These are phyloP conservation scores for Linyphia triangularis DNA, from an alignment of 2,888 invertebrate species.

Conservation along the genomic window DNA sequence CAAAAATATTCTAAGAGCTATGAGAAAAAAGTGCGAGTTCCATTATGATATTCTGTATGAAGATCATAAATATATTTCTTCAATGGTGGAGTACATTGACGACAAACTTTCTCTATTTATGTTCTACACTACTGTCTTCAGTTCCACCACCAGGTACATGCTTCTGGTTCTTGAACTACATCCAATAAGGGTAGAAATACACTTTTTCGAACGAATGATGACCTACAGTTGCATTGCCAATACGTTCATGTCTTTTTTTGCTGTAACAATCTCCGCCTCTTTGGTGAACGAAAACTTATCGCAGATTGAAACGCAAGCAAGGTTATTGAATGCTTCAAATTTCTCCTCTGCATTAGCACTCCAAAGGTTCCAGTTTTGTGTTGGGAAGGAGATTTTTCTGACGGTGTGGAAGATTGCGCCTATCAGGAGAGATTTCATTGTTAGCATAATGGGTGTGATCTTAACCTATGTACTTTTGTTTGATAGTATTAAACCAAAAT, in stretches of 20 bases:
- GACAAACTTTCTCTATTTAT: neutral
- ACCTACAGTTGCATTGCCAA: neutral
- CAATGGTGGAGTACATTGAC: neutral
- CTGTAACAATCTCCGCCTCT: neutral
- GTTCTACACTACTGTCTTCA: slow-evolving; percentile 1
- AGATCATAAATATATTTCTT: neutral
- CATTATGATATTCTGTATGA: neutral
- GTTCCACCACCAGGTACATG: neutral
- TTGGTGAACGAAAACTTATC: neutral
- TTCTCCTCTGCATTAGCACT: neutral
- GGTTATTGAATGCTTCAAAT: neutral
- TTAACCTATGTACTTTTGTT: slow-evolving; percentile 1
- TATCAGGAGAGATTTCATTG: neutral
- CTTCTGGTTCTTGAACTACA: neutral
- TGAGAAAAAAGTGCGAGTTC: neutral
- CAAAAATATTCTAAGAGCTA: neutral
- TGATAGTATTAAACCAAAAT: no score
- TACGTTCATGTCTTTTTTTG: neutral
- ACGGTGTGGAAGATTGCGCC: slow-evolving; percentile 5
- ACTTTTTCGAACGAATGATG: fast-evolving
- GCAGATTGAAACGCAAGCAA: neutral
- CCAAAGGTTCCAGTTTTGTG: neutral
- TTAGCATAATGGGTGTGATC: neutral
- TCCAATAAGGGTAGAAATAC: no score
- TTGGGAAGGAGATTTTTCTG: neutral